Conservation (phyloP, 1,140 invertebrate species). For the Tetramorium alpestre region DNA sequence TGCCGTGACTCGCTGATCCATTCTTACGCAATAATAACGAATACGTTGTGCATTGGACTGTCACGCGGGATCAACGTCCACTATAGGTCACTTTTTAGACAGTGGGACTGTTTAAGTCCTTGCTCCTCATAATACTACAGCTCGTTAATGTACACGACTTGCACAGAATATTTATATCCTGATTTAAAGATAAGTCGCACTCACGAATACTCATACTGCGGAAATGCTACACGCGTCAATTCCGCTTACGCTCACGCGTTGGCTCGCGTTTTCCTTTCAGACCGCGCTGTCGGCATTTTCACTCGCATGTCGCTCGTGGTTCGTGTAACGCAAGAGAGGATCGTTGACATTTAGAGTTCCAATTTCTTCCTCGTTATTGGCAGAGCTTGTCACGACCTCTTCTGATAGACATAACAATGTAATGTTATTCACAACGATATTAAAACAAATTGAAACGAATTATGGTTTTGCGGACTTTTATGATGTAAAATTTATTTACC, state of each 20-base stretch:
- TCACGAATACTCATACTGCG: constrained; percentile 21
- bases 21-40: not conserved
- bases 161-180: constrained; percentile 22
- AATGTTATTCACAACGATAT: not conserved
- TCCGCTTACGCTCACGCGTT: not conserved
- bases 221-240: not conserved
- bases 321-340: constrained; percentile 82
- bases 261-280: constrained; percentile 43
- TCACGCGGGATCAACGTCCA: constrained; percentile 11
- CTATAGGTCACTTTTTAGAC: constrained; percentile 20
- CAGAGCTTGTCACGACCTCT: constrained; percentile 77
- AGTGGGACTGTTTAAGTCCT: constrained; percentile 4
- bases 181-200: constrained; percentile 9
- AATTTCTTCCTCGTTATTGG: constrained; percentile 81
- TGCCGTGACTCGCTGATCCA: constrained; percentile 24
- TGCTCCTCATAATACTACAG: constrained; percentile 24
- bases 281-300: constrained; percentile 70
- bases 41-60: not conserved
- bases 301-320: constrained; percentile 82
- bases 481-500: constrained; percentile 72
- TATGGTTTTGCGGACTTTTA: not conserved
- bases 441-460: not conserved
- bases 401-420: constrained; percentile 66
- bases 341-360: constrained; percentile 76
- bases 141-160: constrained; percentile 18